A percentile compares a stretch with the other conserved stretches of the same genome.
Evolutionary conservation across 2,797 vertebrate species (phyloP).

Genomic region (Sebastes taczanowskii): DNA sequence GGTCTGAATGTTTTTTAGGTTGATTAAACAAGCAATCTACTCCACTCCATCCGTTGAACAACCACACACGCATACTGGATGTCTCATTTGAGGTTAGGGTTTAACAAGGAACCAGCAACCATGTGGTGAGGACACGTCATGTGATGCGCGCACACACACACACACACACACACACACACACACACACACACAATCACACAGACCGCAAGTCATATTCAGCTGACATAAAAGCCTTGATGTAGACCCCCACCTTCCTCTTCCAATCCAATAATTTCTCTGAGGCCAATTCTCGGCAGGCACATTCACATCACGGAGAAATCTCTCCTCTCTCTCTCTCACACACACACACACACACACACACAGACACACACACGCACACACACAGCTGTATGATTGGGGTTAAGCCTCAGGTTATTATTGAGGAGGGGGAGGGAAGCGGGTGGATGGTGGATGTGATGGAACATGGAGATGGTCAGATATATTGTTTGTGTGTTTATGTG

Average conservation of each 20-base stretch:
- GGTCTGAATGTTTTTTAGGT: not conserved
- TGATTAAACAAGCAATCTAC: not conserved
- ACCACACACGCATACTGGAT: not conserved
- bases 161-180: not conserved
- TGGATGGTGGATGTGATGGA: not conserved
- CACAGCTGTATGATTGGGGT: slow-evolving; percentile 46
- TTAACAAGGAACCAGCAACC: not conserved
- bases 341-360: not conserved
- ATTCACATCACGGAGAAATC: slow-evolving; percentile 26
- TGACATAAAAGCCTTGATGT: slow-evolving; percentile 41
- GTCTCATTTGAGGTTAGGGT: not conserved
- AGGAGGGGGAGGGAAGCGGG: not conserved
- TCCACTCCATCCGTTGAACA: not conserved
- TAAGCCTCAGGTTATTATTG: slow-evolving; percentile 45
- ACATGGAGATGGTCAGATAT: slow-evolving; percentile 25
- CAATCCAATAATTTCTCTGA: slow-evolving; percentile 49
- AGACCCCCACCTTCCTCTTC: slow-evolving; percentile 23
- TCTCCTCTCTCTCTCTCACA: not conserved
- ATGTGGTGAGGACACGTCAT: not conserved
- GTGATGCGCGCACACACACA: not conserved
- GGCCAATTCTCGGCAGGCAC: slow-evolving; percentile 46
- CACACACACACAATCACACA: not conserved
- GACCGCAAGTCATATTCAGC: slow-evolving; percentile 23
- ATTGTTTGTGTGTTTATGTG: slow-evolving; percentile 10
- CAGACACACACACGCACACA: not conserved